Conservation (phyloP, 1,140 invertebrate genomes). For the Euglossa dilemma region DNA sequence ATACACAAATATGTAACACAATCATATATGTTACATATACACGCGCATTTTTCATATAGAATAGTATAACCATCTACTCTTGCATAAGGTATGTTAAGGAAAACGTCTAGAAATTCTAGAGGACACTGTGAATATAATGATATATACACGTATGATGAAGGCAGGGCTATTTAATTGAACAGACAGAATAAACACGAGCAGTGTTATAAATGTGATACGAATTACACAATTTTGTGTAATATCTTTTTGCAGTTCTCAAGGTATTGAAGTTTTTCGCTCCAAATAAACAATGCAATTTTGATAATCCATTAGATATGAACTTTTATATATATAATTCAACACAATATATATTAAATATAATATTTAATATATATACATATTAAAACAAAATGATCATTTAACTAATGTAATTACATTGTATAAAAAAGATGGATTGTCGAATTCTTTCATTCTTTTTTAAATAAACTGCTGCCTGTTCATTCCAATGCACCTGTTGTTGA, state of each 20-base stretch:
- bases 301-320: neutral
- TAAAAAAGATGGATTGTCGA: conserved; percentile 33
- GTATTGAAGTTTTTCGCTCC: neutral
- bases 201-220: neutral
- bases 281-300: neutral
- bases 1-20: conserved; percentile 28
- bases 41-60: conserved; percentile 36
- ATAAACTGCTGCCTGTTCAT: conserved; percentile 10
- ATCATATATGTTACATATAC: conserved; percentile 25
- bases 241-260: neutral
- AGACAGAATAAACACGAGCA: conserved; percentile 23
- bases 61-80: conserved; percentile 49
- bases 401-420: conserved; percentile 3
- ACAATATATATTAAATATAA: no score
- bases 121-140: conserved; percentile 56
- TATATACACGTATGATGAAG: conserved; percentile 59
- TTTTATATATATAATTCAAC: neutral
- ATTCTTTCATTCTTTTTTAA: neutral
- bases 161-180: conserved; percentile 45
- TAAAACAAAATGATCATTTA: neutral
- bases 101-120: conserved; percentile 60
- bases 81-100: conserved; percentile 54
- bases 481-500: conserved; percentile 26
- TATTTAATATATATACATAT: neutral
- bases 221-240: conserved; percentile 28